Conservation (phyloP, 2,113 vertebrate species). For the Triplophysa dalaica region DNA sequence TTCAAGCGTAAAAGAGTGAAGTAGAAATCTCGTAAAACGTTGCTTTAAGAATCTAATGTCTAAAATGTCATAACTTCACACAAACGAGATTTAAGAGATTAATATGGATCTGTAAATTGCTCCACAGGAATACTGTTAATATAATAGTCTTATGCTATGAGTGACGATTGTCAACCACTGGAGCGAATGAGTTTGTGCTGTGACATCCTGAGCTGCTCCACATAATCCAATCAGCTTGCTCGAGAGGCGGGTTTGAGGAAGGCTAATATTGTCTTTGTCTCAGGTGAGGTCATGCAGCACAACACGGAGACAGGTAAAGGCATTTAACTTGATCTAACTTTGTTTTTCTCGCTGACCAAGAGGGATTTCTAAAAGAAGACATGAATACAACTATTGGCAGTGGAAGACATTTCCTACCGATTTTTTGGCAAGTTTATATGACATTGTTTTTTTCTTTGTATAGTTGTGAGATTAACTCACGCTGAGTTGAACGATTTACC, state of each 20-base stretch:
- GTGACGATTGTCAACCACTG: slow-evolving; percentile 59
- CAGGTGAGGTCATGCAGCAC: slow-evolving; percentile 58
- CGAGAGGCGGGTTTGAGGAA: slow-evolving; percentile 48
- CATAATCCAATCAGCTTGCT: slow-evolving; percentile 59
- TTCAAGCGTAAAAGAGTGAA: neutral
- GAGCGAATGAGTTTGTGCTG: slow-evolving; percentile 54
- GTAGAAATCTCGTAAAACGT: neutral
- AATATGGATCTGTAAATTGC: slow-evolving; percentile 6
- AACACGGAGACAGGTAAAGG: slow-evolving; percentile 67
- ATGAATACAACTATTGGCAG: neutral
- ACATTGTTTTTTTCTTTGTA: neutral
- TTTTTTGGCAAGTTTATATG: neutral
- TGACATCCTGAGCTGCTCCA: slow-evolving; percentile 44
- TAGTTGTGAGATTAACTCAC: neutral
- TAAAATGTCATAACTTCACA: neutral
- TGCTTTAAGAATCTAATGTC: neutral
- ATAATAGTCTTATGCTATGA: slow-evolving; percentile 60
- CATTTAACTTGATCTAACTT: slow-evolving; percentile 36
- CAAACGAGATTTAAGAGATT: neutral
- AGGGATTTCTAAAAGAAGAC: neutral
- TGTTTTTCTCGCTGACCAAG: slow-evolving; percentile 17
- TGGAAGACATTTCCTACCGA: neutral
- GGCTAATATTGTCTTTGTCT: slow-evolving; percentile 41
- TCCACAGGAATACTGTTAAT: slow-evolving; percentile 13
- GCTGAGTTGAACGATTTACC: neutral